phyloP scores from a whole-genome alignment of 1,140 invertebrate species.

The Pseudomyrmex cubaensis region DNA sequence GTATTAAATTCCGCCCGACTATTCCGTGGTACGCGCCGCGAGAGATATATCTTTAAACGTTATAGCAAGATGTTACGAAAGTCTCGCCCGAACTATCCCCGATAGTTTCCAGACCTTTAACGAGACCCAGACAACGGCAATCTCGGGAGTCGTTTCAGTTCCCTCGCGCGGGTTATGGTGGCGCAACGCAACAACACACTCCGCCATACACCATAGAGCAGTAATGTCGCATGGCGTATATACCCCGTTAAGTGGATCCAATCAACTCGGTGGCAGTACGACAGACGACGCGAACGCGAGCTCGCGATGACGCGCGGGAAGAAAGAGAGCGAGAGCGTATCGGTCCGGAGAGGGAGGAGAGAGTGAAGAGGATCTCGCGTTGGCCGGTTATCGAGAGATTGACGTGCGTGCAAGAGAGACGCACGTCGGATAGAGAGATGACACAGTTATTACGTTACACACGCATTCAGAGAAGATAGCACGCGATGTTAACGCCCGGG shows the following conservation, averaged over 20 bases:
- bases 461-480: constrained; percentile 74
- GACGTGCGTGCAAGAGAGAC: constrained; percentile 41
- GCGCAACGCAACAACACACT: constrained; percentile 76
- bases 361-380: constrained; percentile 13
- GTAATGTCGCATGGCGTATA: constrained; percentile 83
- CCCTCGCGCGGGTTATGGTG: constrained; percentile 73
- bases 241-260: constrained; percentile 84
- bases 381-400: constrained; percentile 42
- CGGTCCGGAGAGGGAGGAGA: not conserved
- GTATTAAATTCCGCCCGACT: constrained; percentile 56
- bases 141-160: constrained; percentile 66
- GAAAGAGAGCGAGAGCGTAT: constrained; percentile 56
- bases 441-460: constrained; percentile 75
- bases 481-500: constrained; percentile 74
- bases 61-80: constrained; percentile 65
- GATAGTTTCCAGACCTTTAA: constrained; percentile 63
- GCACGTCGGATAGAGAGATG: constrained; percentile 63
- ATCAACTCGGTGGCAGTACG: constrained; percentile 81
- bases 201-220: constrained; percentile 83
- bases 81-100: constrained; percentile 48
- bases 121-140: constrained; percentile 66
- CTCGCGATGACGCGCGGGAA: constrained; percentile 19
- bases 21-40: not conserved
- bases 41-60: constrained; percentile 57
- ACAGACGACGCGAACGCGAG: constrained; percentile 67